Evolutionary conservation across 2,888 invertebrate genomes (phyloP), one percentile per base, ranked within the genome.

Genomic region (Campopleginae sp.): DNA sequence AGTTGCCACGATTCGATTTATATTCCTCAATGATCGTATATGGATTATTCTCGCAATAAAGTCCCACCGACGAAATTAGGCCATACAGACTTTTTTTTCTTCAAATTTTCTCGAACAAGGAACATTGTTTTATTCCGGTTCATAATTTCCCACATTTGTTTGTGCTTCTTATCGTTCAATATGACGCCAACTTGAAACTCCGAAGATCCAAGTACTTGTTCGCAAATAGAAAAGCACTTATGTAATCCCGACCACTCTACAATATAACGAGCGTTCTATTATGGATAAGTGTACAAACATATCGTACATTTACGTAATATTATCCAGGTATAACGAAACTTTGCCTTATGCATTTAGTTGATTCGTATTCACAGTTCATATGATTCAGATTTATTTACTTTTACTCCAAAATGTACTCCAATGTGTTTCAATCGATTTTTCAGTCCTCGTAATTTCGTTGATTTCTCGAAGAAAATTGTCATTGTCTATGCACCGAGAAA

Each of bases 181-280:
- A 38, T 23, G 12, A 27, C 33, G 2, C 5, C 61, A 44, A 8
- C 19, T 8, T 14, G 38, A 66, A 54, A 70, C 70, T 77, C 54
- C 54, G 54, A 71, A 85, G 78, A 71, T 66, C 33, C 66, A 48
- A 80, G 54, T 75, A 46, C 78, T 80, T 51, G 77, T 71, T 74
- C 70, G 70, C 63, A 81, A 85, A 81, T 85, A 85, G 80, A 71
- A 76, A 72, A 74, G 63, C 77, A 65, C 78, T 85, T 85, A 70
- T 81, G 81, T 75, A 81, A 85, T 65, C 61, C 42, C 19, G 74
- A 31, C 46, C 72, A 51, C 81, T 74, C 77, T 78, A 51, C n/a
- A 61, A 78, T 70, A 61, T 84, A 77, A 84, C 61, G 78, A 70
- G 74, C 54, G 58, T 46, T 68, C 66, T 80, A 77, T 72, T 38